Percentiles rank a stretch among this genome's conserved stretches.
Conservation (phyloP, 2,797 vertebrate genomes). For the Enoplosus armatus region DNA sequence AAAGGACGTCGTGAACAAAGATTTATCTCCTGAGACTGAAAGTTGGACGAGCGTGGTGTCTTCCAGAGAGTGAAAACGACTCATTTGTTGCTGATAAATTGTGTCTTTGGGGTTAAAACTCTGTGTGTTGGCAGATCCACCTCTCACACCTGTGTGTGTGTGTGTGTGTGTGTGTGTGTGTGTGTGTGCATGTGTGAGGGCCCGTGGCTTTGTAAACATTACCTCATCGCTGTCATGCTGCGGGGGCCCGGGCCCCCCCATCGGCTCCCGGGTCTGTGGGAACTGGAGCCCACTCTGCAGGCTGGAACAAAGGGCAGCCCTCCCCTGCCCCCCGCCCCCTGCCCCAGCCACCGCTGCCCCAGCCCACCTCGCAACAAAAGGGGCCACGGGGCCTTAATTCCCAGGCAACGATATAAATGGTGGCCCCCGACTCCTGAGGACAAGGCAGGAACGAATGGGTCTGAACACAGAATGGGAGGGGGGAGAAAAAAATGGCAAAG, state of each 20-base stretch:
- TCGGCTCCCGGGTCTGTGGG: conserved; percentile 85
- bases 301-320: conserved; percentile 91
- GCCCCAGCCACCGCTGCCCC: conserved; percentile 77
- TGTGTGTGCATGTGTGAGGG: conserved; percentile 66
- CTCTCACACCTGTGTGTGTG: conserved; percentile 40
- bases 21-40: too few species aligned
- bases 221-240: conserved; percentile 80
- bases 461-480: conserved; percentile 79
- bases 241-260: conserved; percentile 35
- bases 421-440: conserved; percentile 82
- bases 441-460: conserved; percentile 85
- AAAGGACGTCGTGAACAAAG: too few species aligned
- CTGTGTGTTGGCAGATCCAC: too few species aligned
- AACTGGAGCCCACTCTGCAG: conserved; percentile 88
- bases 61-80: not conserved
- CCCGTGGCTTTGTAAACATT: conserved; percentile 81
- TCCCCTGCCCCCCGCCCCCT: conserved; percentile 79
- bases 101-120: too few species aligned
- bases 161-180: conserved; percentile 29
- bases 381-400: conserved; percentile 89
- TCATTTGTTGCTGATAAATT: not conserved
- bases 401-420: conserved; percentile 94
- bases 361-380: conserved; percentile 88
- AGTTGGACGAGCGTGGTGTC: too few species aligned
- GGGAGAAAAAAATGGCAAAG: conserved; percentile 83